Evolutionary conservation across 2,797 vertebrate species (phyloP), one percentile per base, ranked within the genome.

Genomic region (Urophycis tenuis): DNA sequence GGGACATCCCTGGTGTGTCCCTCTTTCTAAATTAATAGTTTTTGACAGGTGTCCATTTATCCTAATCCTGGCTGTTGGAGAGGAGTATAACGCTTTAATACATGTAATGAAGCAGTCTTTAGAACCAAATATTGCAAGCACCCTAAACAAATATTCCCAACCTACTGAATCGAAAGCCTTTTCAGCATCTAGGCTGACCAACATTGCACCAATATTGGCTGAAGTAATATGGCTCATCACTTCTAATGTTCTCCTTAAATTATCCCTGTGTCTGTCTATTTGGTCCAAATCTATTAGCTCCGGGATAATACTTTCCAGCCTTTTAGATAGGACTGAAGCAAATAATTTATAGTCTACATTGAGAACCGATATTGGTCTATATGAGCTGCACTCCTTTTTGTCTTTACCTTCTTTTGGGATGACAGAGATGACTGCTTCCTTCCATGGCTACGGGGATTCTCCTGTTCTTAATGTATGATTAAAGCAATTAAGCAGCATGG

Each of bases 211-310:
- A 14, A 45, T 73, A 30, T 77, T 80, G 69, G 1, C 29, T 11
- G 71, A 77, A 4, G 19, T 35, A 29, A 72, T 30, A 78, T 67
- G 33, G 8, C 74, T 72, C 3, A 80, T n/a, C 30, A 82, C 30
- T 30, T 72, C 72, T 5, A 82, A 10, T 3, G 76, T 80, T 73
- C 11, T n/a, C 25, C 77, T 77, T 12, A 82, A 73, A 34, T 78
- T 79, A 4, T 80, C 76, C 53, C 2, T 41, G 79, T 2, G 79
- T 2, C 67, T 80, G 80, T 2, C 73, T 14, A 1, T 78, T 41
- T 78, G 70, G 17, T 78, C 76, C 9, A 74, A 31, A 30, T 72
- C 33, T 33, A 77, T 75, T 29, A 80, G 32, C 1, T 76, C 22
- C 0, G 25, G 45, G 15, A 31, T 2, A 2, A 36, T 8, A 1